Base-by-base conservation (phyloP, 37 sponge, comb jelly and placozoan species). In the Diacarnus erythraeanus region DNA sequence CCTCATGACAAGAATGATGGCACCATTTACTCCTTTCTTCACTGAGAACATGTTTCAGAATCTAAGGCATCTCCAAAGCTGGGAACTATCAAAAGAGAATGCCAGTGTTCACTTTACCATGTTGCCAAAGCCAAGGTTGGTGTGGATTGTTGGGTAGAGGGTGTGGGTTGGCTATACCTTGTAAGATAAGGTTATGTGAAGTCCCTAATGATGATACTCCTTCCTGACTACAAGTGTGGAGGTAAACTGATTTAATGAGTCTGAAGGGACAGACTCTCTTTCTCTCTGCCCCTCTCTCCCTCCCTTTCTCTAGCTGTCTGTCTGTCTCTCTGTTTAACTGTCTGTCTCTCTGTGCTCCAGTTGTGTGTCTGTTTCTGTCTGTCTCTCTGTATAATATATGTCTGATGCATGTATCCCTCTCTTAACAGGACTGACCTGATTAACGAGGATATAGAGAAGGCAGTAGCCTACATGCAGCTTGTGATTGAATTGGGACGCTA, bases 11-110 rank as follows among this genome's bases (percentile, higher is more conserved):
- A 57, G 89, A n/a, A 81, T 95, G 81, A 95, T 98, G 98, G 95
- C 98, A 66, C 94, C 98, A 33, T 98, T 93, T 86, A 98, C 98
- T 42, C 98, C 98, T 0, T 98, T 98, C 81, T 75, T 98, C 70
- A 95, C 96, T 0, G 98, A 98, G 58, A 80, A 83, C 82, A 91
- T 98, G 88, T 95, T 88, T 86, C 98, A 98, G 78, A 91, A 90
- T 60, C 80, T 98, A 23, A 72, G 85, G 3, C 73, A 71, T 38
- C 77, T 84, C 29, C 61, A 87, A 66, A 74, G 71, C 17, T 73
- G 83, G 75, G 35, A 64, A 59, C 64, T 81, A 23, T 76, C 56
- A 22, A 74, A 86, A 0, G 84, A 84, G 17, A 84, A 85, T 34
- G 94, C 90, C 72, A 86, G 87, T 39, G 56, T 97, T 33, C 97